Percentiles rank a stretch among this genome's conserved stretches.
Evolutionary conservation across 2,113 vertebrate genomes (phyloP).

Genomic region (Colius striatus): DNA sequence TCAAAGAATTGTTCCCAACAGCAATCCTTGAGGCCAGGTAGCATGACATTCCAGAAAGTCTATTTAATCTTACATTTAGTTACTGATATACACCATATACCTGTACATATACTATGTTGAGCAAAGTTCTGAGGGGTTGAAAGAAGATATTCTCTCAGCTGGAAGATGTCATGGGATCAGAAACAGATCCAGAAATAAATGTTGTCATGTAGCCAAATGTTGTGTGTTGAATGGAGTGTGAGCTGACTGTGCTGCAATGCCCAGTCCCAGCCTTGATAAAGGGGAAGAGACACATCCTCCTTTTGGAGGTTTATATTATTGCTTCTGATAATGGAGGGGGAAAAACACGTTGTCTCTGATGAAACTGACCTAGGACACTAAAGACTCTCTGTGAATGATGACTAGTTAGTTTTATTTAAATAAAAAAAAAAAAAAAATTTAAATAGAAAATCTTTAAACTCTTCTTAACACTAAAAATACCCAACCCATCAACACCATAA

Average conservation of each 20-base stretch:
- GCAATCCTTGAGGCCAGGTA: accelerated
- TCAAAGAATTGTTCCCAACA: neutral
- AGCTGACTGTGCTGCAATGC: neutral
- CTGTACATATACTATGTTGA: accelerated
- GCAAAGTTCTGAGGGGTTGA: neutral
- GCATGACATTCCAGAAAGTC: neutral
- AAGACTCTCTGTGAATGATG: neutral
- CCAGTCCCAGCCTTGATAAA: neutral
- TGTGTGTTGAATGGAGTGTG: accelerated
- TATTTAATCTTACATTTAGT: neutral
- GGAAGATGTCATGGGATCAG: neutral
- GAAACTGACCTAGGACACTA: neutral
- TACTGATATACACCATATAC: neutral
- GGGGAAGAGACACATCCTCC: neutral
- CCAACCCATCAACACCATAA: neutral
- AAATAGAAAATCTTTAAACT: neutral
- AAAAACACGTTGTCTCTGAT: neutral
- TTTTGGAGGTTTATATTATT: neutral
- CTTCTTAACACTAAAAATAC: neutral
- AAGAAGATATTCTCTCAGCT: neutral
- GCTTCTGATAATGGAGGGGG: neutral
- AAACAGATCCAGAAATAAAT: neutral
- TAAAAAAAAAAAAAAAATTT: no score
- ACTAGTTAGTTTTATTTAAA: neutral
- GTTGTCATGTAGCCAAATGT: neutral